Evolutionary conservation across 2,888 invertebrate genomes (phyloP).

Genomic region (Drosophila multiciliata): DNA sequence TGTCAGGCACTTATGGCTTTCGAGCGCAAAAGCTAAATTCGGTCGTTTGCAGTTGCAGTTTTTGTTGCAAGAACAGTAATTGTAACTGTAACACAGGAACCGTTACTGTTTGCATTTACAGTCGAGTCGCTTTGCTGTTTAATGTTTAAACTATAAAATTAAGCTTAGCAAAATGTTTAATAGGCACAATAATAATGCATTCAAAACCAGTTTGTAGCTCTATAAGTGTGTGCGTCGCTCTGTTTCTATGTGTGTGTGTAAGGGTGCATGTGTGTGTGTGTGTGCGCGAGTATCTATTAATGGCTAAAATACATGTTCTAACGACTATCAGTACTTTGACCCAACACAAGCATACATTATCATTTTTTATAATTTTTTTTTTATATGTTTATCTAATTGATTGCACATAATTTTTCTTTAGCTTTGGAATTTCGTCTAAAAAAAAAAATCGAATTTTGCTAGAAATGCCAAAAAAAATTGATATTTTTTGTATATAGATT

Average conservation of each 20-base stretch:
- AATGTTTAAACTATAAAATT: conserved; percentile 28
- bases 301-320: conserved; percentile 35
- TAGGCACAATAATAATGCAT: conserved; percentile 18
- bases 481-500: not conserved
- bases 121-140: conserved; percentile 33
- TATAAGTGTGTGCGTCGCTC: conserved; percentile 3
- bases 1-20: conserved; percentile 73
- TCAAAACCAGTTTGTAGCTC: conserved; percentile 29
- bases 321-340: conserved; percentile 51
- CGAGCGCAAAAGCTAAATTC: conserved; percentile 48
- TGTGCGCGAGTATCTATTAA: conserved; percentile 13
- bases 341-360: conserved; percentile 38
- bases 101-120: conserved; percentile 16
- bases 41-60: conserved; percentile 22
- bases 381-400: not conserved
- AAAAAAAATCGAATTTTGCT: conserved; percentile 13
- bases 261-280: conserved; percentile 4
- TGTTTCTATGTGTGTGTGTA: not conserved
- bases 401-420: conserved; percentile 1
- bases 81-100: not conserved
- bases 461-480: conserved; percentile 18
- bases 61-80: not conserved
- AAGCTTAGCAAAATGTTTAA: conserved; percentile 17
- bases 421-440: conserved; percentile 12
- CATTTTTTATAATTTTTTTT: conserved; percentile 5